Base-by-base conservation (phyloP, 2,888 invertebrate genomes). In the Acleris sparsana region DNA sequence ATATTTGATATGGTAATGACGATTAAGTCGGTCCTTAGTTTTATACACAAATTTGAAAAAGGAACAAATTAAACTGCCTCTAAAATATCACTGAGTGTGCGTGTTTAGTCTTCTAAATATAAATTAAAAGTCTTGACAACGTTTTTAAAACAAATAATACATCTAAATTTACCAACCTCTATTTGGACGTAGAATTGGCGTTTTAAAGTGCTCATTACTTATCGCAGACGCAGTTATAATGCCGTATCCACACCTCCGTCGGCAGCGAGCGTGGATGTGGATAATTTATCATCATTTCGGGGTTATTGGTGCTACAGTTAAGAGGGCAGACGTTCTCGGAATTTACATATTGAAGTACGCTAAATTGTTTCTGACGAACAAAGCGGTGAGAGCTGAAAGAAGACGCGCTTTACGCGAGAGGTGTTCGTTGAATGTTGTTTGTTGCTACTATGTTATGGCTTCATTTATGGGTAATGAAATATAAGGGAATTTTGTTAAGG, bases 221-320 rank as follows among this genome's bases (percentile, higher is more conserved):
- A n/a, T 46, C 46, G 17, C 16, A 39, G 39, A 39, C 16, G 46
- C 46, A 61, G 51, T 61, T 51, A 56, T 55, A 29, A 60, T 79
- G 70, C 76, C 85, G 55, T 70, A 79, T 89, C 87, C 82, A 80
- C 57, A 60, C 4, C 62, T 79, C 75, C 65, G 22, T 20, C 46
- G 17, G 52, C 74, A 70, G 78, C 73, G 80, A 81, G 83, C 88
- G 88, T 87, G 88, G 89, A 89, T 87, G 89, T 84, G 84, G 89
- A 91, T 92, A 90, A 92, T 92, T 92, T 87, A 91, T 92, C 90
- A 91, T 90, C 89, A 92, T 91, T 90, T 86, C 80, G 81, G 87
- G 89, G 90, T 89, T 92, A 89, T 87, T 86, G 88, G 86, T 82
- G 80, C 83, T 74, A 70, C 75, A 76, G 82, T 76, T 82, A 80